Evolutionary conservation across 2,888 invertebrate genomes (phyloP).

Genomic region (Scaptomyza flava): DNA sequence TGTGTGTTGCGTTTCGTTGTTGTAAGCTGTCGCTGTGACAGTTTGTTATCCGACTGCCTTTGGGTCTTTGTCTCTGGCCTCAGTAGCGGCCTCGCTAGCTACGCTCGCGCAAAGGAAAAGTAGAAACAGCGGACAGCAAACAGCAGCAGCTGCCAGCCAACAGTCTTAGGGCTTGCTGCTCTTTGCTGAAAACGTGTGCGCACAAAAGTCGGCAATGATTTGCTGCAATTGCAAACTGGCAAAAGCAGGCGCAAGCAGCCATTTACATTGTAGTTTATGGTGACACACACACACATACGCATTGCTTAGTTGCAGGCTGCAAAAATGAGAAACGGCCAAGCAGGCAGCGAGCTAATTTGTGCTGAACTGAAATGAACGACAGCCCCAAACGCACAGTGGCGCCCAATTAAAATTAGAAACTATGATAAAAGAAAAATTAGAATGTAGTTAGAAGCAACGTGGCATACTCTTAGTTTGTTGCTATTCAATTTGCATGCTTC

Average conservation of each 20-base stretch:
- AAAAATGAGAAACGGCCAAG: conserved; percentile 53
- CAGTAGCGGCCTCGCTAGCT: conserved; percentile 13
- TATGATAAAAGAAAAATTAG: background rate
- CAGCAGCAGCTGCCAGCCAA: conserved; percentile 73
- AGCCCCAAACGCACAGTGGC: conserved; percentile 44
- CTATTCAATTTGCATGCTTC: conserved; percentile 17
- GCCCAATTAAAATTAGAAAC: conserved; percentile 14
- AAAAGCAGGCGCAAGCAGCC: conserved; percentile 29
- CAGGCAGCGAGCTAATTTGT: conserved; percentile 73
- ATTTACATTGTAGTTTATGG: conserved; percentile 44
- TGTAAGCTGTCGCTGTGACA: conserved; percentile 53
- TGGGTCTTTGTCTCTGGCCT: conserved; percentile 4
- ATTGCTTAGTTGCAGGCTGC: conserved; percentile 31
- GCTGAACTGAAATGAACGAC: conserved; percentile 47
- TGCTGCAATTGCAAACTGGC: conserved; percentile 62
- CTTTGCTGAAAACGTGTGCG: conserved; percentile 75
- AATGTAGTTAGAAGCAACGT: conserved; percentile 7
- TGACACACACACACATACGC: conserved; percentile 6
- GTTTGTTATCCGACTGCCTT: conserved; percentile 74
- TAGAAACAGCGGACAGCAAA: conserved; percentile 7
- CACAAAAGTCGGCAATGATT: conserved; percentile 80
- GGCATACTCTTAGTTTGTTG: background rate
- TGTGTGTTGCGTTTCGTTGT: conserved; percentile 30
- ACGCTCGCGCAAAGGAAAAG: conserved; percentile 17
- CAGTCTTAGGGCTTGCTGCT: conserved; percentile 41